Conservation (phyloP, 2,888 invertebrate species). For the Sisyra terminalis region DNA sequence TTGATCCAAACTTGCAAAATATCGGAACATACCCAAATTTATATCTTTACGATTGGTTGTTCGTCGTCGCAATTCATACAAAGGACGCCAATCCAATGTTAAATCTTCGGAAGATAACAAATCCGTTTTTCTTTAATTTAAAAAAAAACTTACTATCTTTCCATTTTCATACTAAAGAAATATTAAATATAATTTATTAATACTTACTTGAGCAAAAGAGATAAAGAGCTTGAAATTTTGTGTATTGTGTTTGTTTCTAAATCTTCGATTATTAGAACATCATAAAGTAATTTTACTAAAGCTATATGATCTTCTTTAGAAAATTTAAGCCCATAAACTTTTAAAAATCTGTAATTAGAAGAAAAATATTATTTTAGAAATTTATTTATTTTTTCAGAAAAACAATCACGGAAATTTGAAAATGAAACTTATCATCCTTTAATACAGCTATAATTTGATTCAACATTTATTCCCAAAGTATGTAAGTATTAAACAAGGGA, state of each 20-base stretch:
- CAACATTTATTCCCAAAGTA: too few species aligned
- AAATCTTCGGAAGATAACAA: slow-evolving; percentile 65
- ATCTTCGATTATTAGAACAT: slow-evolving; percentile 58
- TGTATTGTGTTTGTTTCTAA: slow-evolving; percentile 59
- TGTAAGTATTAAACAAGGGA: too few species aligned
- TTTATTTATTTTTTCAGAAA: not conserved
- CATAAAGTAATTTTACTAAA: slow-evolving; percentile 62
- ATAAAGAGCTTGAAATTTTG: slow-evolving; percentile 50
- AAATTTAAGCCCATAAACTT: slow-evolving; percentile 72
- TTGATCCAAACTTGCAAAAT: slow-evolving; percentile 18
- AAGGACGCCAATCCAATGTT: slow-evolving; percentile 68
- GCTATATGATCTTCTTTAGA: slow-evolving; percentile 78
- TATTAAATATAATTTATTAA: not conserved
- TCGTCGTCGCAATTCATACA: slow-evolving; percentile 50
- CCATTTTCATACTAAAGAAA: not conserved
- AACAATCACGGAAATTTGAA: too few species aligned
- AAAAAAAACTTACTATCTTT: slow-evolving; percentile 4
- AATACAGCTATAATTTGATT: too few species aligned
- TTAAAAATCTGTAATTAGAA: slow-evolving; percentile 52
- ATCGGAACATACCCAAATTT: slow-evolving; percentile 40
- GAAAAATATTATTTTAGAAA: not conserved
- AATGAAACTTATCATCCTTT: not conserved
- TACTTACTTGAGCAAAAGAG: slow-evolving; percentile 59
- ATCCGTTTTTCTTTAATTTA: slow-evolving; percentile 48
- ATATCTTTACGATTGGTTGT: slow-evolving; percentile 38